Percentiles rank a stretch among this genome's conserved stretches.
Conservation (phyloP, 2,797 vertebrate genomes). For the Natrix natrix region DNA sequence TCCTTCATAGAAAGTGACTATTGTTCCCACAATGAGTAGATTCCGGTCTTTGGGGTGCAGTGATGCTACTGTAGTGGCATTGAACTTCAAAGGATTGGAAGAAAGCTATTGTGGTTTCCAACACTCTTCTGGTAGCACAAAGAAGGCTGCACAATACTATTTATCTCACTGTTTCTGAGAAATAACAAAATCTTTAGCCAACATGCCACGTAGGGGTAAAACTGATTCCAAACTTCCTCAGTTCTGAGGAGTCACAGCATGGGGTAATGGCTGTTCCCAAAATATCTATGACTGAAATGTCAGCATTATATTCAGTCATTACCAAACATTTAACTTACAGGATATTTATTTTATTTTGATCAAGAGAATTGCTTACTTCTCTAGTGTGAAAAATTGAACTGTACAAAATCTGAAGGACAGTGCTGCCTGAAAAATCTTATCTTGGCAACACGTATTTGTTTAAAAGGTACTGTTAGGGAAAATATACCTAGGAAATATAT, state of each 20-base stretch:
- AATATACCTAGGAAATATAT: background rate
- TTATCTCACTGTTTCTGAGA: background rate
- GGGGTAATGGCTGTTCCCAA: background rate
- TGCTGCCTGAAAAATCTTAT: accelerated
- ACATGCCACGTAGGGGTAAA: background rate
- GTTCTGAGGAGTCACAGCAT: background rate
- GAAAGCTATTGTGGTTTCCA: background rate
- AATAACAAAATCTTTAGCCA: background rate
- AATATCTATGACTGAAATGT: slow-evolving; percentile 6
- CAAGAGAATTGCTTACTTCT: accelerated
- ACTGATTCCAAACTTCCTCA: background rate
- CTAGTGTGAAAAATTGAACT: background rate
- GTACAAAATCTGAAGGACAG: background rate
- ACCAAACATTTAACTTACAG: background rate
- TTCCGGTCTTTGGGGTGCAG: background rate
- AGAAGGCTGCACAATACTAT: background rate
- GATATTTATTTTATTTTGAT: background rate
- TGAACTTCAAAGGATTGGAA: background rate
- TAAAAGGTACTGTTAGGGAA: background rate
- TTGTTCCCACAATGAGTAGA: background rate
- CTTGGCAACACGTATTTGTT: background rate
- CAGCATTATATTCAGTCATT: background rate
- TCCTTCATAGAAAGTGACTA: background rate
- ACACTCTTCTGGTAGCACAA: background rate
- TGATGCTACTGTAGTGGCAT: background rate